These are phyloP conservation scores for Tolmerus cingulatus DNA, from an alignment of 2,888 invertebrate species.

Conservation along the genomic window DNA sequence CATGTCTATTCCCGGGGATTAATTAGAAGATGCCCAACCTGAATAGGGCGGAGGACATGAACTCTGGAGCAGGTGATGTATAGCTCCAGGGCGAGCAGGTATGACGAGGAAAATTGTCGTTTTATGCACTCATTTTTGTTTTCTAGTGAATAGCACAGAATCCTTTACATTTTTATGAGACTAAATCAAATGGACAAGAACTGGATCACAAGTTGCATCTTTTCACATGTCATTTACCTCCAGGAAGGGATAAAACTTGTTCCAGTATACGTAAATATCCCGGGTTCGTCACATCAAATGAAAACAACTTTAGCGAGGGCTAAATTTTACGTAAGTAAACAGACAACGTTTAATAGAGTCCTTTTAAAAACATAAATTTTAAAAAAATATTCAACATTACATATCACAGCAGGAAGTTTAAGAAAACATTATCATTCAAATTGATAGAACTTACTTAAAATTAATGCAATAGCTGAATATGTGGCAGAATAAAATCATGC, in stretches of 20 bases:
- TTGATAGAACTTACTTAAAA: too few relatives aligned
- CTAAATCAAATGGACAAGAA: background rate
- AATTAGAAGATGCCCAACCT: background rate
- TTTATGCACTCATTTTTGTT: background rate
- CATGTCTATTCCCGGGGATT: background rate
- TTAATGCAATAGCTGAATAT: too few relatives aligned
- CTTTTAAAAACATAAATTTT: background rate
- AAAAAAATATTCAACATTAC: too few relatives aligned
- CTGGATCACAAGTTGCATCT: background rate
- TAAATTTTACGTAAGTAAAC: background rate
- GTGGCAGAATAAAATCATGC: too few relatives aligned
- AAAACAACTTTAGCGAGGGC: background rate
- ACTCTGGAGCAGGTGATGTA: background rate
- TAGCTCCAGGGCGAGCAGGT: background rate
- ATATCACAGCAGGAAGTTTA: too few relatives aligned
- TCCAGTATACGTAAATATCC: background rate
- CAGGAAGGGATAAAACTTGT: background rate
- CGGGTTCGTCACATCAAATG: background rate
- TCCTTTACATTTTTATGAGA: background rate
- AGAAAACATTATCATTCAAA: too few relatives aligned
- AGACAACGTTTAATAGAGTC: background rate
- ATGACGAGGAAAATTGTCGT: background rate
- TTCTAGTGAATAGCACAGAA: background rate
- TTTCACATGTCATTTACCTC: constrained; percentile 1
- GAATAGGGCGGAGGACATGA: background rate